Percentiles rank a stretch among this genome's conserved stretches.
Evolutionary conservation across 2,888 invertebrate species (phyloP).

Genomic region (Cloeon dipterum): DNA sequence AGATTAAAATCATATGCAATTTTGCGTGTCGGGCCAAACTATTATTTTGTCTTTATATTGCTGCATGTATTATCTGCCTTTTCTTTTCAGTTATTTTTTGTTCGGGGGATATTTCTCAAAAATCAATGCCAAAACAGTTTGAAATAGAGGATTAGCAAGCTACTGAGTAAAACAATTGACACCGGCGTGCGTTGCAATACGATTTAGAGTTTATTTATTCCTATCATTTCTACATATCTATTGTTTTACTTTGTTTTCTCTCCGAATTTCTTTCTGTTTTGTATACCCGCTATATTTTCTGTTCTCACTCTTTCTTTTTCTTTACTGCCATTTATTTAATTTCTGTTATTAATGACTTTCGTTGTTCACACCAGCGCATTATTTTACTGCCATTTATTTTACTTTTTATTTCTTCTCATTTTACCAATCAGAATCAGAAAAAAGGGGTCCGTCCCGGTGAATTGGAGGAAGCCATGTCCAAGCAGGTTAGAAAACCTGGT

Average conservation of each 20-base stretch:
- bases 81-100: slow-evolving; percentile 10
- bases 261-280: slow-evolving; percentile 4
- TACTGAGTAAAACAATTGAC: no score
- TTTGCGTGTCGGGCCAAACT: no score
- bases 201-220: background rate
- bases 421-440: slow-evolving; percentile 12
- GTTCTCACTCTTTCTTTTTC: slow-evolving; percentile 2
- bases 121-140: no score
- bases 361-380: no score
- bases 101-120: no score
- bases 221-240: no score
- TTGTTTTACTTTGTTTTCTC: slow-evolving; percentile 4
- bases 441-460: slow-evolving; percentile 14
- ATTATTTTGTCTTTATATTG: slow-evolving; percentile 7
- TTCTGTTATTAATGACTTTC: no score
- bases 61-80: slow-evolving; percentile 6
- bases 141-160: no score
- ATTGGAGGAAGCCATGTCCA: slow-evolving; percentile 11
- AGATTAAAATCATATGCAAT: no score
- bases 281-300: background rate
- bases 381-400: slow-evolving; percentile 6
- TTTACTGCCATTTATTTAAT: slow-evolving; percentile 4
- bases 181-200: no score
- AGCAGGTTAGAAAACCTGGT: slow-evolving; percentile 16
- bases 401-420: slow-evolving; percentile 7